A percentile compares a stretch with the other conserved stretches of the same genome.
These are phyloP conservation scores for Choloepus didactylus DNA, from an alignment of 2,797 vertebrate genomes.

Conservation along the genomic window DNA sequence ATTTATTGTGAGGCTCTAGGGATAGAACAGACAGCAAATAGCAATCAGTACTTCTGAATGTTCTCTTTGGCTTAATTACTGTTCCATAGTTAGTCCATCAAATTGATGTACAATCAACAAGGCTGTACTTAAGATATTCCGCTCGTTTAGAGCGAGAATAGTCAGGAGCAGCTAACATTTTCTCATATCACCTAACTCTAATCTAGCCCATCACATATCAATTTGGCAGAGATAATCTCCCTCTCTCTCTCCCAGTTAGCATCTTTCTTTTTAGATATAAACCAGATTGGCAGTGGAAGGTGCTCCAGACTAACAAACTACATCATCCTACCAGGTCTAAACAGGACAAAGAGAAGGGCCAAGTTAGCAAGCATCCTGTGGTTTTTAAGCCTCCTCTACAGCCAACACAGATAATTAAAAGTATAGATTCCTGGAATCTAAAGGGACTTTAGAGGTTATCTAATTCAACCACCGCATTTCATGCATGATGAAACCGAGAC, in stretches of 20 bases:
- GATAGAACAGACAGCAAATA: constrained; percentile 87
- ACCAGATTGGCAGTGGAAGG: not conserved
- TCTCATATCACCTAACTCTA: constrained; percentile 26
- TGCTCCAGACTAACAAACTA: not conserved
- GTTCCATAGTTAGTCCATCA: constrained; percentile 87
- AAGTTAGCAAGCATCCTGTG: not conserved
- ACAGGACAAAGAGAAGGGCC: not conserved
- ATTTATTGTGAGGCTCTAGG: constrained; percentile 89
- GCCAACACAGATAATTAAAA: constrained; percentile 55
- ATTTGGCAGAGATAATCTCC: not conserved
- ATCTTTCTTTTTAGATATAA: not conserved
- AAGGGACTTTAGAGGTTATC: constrained; percentile 51
- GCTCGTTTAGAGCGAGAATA: constrained; percentile 62
- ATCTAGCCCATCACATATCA: not conserved
- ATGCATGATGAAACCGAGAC: constrained; percentile 58
- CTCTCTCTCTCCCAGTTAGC: not conserved
- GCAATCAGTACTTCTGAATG: constrained; percentile 88
- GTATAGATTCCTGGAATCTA: constrained; percentile 47
- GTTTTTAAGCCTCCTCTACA: not conserved
- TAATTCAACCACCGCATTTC: constrained; percentile 62
- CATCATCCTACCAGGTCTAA: not conserved
- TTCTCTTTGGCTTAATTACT: constrained; percentile 90
- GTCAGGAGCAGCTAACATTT: constrained; percentile 75
- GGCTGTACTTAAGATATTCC: constrained; percentile 78
- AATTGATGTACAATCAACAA: constrained; percentile 87